Evolutionary conservation across 2,113 vertebrate species (phyloP), one percentile per base, ranked within the genome.

Genomic region (Tenebrosternarchus preto): DNA sequence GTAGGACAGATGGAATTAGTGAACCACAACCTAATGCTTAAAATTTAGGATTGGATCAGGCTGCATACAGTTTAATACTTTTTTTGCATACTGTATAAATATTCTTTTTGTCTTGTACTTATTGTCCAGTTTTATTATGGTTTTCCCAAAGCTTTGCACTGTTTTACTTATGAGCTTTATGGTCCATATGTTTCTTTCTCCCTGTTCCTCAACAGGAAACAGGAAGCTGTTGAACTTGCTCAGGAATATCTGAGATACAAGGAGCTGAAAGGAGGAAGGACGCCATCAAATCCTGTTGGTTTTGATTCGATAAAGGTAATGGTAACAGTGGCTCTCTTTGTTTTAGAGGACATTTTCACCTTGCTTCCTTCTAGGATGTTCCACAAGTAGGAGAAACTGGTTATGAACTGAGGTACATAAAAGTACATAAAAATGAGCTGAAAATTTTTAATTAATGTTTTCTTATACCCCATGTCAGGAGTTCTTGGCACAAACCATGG

Each of bases 201-300:
- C 75, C 15, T 72, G 66, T 74, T 15, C 36, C 17, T 12, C 22
- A 77, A 66, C 76, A 99, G 97, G 85, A 82, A 89, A 17, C 92
- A 95, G 3, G 95, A 96, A 63, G 96, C 96, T 0, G 87, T 88
- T 17, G 85, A 87, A 19, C 84, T 98, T 17, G 84, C 95, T 73
- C 77, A 43, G 1, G 95, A 96, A 17, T 96, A 93, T 81, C 82
- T 92, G 71, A 93, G 91, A 67, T 90, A 85, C 60, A 83, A 78
- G 83, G 85, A 74, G 55, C 76, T 81, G 29, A 86, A 86, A 16
- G 71, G 33, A 19, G 93, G 93, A 12, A 72, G 79, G 1, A 12
- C 86, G 31, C 70, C 89, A 0, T 57, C 80, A 27, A 86, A 88
- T 0, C 16, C 77, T 0, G 15, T 88, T 17, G 81, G 92, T n/a